These are phyloP conservation scores for Plecturocebus donacophilus DNA, from an alignment of 2,113 vertebrate species.

Conservation along the genomic window DNA sequence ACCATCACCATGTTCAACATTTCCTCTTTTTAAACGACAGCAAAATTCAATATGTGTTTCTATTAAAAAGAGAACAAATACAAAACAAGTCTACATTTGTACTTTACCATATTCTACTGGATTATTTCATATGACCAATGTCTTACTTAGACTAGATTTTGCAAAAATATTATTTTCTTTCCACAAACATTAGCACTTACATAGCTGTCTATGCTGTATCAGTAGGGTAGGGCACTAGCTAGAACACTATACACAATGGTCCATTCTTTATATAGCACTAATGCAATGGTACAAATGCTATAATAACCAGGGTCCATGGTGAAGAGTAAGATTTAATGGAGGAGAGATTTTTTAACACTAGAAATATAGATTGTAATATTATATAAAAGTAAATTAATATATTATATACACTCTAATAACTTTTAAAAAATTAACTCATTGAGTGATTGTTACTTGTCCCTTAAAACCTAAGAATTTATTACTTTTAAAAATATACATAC, in stretches of 20 bases:
- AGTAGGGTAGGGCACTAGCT: not conserved
- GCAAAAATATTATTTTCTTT: slow-evolving; percentile 31
- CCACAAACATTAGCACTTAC: not conserved
- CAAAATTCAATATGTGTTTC: slow-evolving; percentile 94
- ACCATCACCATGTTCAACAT: slow-evolving; percentile 84
- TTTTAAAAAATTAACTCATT: not conserved
- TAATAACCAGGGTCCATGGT: not conserved
- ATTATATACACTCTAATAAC: not conserved
- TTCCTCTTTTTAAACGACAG: slow-evolving; percentile 94
- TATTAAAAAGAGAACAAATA: slow-evolving; percentile 80
- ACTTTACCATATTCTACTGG: not conserved
- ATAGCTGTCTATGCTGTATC: not conserved
- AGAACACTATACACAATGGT: not conserved
- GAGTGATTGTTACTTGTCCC: slow-evolving; percentile 19
- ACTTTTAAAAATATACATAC: slow-evolving; percentile 90
- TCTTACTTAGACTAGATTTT: slow-evolving; percentile 20
- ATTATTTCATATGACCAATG: not conserved
- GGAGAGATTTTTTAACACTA: not conserved
- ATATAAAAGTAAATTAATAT: slow-evolving; percentile 18
- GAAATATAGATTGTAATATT: slow-evolving; percentile 33
- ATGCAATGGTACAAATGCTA: not conserved
- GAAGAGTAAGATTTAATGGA: slow-evolving; percentile 1
- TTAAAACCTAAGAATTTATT: slow-evolving; percentile 84
- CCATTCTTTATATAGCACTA: not conserved
- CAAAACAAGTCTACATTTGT: not conserved